phyloP scores from a whole-genome alignment of 2,888 invertebrate species.

The Diarsia mendica region DNA sequence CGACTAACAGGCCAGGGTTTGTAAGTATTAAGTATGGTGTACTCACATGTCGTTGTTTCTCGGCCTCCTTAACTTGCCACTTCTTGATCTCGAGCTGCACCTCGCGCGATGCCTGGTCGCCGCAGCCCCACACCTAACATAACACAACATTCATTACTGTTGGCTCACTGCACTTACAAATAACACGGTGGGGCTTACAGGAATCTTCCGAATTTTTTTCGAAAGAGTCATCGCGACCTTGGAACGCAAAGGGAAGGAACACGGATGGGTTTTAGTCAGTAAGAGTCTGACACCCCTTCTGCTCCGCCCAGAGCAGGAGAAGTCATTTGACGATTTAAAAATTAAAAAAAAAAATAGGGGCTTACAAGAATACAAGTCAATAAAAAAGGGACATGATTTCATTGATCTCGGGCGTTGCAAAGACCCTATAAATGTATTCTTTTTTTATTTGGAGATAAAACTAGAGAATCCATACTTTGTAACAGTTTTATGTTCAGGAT shows the following conservation, averaged over 20 bases:
- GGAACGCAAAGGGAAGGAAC: too few species aligned
- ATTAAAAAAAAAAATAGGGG: neutral
- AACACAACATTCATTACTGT: neutral
- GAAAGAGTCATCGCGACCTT: too few species aligned
- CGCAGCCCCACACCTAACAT: constrained; percentile 95
- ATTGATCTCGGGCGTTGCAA: neutral
- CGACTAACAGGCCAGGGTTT: neutral
- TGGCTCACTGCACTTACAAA: neutral
- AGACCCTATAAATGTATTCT: neutral
- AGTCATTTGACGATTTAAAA: too few species aligned
- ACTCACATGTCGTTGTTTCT: constrained; percentile 92
- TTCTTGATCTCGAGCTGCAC: constrained; percentile 97
- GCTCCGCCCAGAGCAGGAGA: too few species aligned
- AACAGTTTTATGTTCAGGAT: neutral
- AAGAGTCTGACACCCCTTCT: too few species aligned
- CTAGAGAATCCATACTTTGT: neutral
- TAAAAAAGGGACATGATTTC: neutral
- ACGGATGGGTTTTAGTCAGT: too few species aligned
- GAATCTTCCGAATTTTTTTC: too few species aligned
- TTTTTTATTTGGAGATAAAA: neutral
- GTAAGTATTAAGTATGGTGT: neutral
- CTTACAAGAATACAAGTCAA: neutral
- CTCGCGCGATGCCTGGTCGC: constrained; percentile 94
- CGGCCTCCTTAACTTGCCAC: constrained; percentile 97
- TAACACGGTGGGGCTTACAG: neutral